These are phyloP conservation scores for Aelia acuminata DNA, from an alignment of 2,888 invertebrate genomes.

Conservation along the genomic window DNA sequence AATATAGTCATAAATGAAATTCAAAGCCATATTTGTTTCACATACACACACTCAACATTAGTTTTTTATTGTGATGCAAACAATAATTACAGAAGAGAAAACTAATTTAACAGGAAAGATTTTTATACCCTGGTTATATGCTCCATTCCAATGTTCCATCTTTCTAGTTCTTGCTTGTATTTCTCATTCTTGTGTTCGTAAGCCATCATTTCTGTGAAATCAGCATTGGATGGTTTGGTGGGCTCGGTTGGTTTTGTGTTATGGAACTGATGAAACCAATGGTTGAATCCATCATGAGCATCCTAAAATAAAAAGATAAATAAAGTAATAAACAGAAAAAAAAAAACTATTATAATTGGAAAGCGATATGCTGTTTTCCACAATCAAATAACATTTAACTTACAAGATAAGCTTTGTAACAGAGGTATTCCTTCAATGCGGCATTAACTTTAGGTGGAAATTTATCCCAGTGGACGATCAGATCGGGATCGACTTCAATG, in stretches of 20 bases:
- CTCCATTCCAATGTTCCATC: constrained; percentile 74
- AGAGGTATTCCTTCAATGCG: constrained; percentile 85
- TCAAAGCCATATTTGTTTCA: no score
- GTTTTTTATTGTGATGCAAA: no score
- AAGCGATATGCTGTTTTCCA: neutral
- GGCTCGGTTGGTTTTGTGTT: constrained; percentile 84
- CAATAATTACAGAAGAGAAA: neutral
- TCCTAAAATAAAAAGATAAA: constrained; percentile 70
- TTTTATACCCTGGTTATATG: constrained; percentile 71
- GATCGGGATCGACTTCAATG: constrained; percentile 61
- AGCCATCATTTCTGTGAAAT: constrained; percentile 90
- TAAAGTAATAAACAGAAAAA: neutral
- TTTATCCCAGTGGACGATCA: constrained; percentile 61
- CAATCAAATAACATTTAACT: constrained; percentile 57
- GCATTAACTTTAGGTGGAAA: constrained; percentile 68
- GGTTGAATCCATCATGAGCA: constrained; percentile 88
- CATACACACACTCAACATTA: no score
- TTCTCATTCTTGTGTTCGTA: constrained; percentile 87
- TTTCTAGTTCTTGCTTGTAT: constrained; percentile 82
- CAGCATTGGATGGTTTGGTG: constrained; percentile 74
- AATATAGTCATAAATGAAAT: no score
- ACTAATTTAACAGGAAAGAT: neutral
- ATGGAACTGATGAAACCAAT: constrained; percentile 89
- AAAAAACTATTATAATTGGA: neutral
- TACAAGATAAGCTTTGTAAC: constrained; percentile 86